A percentile compares a stretch with the other conserved stretches of the same genome.
Evolutionary conservation across 1,140 invertebrate genomes (phyloP).

Genomic region (Leptopilina boulardi): DNA sequence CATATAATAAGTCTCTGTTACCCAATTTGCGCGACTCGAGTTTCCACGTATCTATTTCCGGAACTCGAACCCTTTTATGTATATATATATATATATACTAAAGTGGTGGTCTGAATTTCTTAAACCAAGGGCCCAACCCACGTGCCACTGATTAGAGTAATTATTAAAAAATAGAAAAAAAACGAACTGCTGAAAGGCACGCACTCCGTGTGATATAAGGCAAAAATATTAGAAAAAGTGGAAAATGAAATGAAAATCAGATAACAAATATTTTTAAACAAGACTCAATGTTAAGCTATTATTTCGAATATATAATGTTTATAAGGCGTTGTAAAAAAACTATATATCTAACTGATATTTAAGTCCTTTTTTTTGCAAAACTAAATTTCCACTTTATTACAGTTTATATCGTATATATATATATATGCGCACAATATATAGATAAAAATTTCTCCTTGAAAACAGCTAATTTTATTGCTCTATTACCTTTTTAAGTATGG

Average conservation of each 20-base stretch:
- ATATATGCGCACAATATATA: no score
- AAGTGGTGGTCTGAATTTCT: constrained; percentile 7
- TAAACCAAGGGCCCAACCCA: constrained; percentile 56
- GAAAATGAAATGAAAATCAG: not conserved
- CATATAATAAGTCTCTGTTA: no score
- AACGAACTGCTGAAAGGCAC: constrained; percentile 34
- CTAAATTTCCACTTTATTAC: constrained; percentile 8
- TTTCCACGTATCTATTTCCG: constrained; percentile 55
- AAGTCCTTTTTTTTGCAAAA: not conserved
- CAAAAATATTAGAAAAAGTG: not conserved
- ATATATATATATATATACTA: constrained; percentile 18
- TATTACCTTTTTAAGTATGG: not conserved
- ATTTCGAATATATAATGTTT: not conserved
- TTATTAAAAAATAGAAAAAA: constrained; percentile 65
- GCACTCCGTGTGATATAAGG: not conserved
- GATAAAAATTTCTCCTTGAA: constrained; percentile 4
- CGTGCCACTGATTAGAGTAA: constrained; percentile 74
- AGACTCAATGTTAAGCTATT: not conserved
- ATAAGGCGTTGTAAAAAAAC: not conserved
- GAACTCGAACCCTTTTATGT: constrained; percentile 22
- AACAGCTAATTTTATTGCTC: not conserved
- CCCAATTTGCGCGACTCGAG: constrained; percentile 52
- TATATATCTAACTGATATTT: not conserved
- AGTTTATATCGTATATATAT: not conserved
- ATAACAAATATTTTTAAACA: not conserved